phyloP scores from a whole-genome alignment of 1,140 invertebrate genomes.

The Acromyrmex charruanus region DNA sequence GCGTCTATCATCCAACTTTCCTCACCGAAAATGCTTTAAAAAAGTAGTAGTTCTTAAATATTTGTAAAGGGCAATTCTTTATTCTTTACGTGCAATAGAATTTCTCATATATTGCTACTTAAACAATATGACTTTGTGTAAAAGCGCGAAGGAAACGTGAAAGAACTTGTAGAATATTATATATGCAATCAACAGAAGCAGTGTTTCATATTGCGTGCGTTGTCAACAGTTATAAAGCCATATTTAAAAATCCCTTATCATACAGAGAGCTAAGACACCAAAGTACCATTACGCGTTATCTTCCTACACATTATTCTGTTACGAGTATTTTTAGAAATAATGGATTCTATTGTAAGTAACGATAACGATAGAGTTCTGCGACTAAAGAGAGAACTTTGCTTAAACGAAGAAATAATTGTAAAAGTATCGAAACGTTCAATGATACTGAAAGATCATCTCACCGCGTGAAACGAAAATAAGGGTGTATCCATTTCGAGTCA shows the following conservation, averaged over 20 bases:
- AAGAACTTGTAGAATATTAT: conserved; percentile 7
- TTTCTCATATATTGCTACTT: conserved; percentile 7
- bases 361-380: not conserved
- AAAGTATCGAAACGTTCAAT: not conserved
- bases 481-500: not conserved
- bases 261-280: not conserved
- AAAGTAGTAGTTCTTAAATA: conserved; percentile 15
- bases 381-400: not conserved
- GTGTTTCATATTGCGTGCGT: not conserved
- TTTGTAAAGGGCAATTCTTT: conserved; percentile 2
- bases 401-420: not conserved
- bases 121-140: not conserved
- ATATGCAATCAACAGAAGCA: not conserved
- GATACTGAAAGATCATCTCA: not conserved
- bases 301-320: not conserved
- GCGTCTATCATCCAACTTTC: not conserved
- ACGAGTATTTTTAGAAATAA: conserved; percentile 35
- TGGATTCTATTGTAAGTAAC: not conserved
- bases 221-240: not conserved
- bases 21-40: not conserved
- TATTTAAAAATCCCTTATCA: not conserved
- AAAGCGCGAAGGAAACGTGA: not conserved
- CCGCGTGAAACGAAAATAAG: not conserved
- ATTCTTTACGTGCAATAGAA: not conserved
- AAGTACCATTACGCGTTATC: not conserved